phyloP scores from a whole-genome alignment of 2,888 invertebrate species.

The Leucophenga montana region DNA sequence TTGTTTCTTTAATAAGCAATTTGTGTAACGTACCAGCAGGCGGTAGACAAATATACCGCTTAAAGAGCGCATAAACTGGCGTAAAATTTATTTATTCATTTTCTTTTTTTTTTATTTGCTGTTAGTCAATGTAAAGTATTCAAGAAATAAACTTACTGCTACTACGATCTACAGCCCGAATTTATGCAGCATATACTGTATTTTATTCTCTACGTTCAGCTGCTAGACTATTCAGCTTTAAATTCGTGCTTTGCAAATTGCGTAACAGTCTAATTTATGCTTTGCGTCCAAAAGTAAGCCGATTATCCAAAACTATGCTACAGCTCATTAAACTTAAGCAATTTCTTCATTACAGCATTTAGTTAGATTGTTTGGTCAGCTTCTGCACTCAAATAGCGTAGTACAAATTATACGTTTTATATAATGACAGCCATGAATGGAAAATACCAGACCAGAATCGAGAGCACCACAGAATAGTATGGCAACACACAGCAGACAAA shows the following conservation, averaged over 20 bases:
- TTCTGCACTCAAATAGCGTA: neutral
- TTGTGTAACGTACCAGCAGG: no score
- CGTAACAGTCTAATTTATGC: constrained; percentile 8
- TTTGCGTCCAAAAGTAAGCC: neutral
- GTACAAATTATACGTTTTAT: constrained; percentile 11
- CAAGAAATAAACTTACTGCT: neutral
- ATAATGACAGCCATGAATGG: constrained; percentile 10
- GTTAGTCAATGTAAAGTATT: neutral
- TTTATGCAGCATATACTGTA: neutral
- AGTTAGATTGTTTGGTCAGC: neutral
- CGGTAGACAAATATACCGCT: neutral
- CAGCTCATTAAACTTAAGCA: constrained; percentile 2
- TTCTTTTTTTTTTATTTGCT: neutral
- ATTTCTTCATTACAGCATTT: neutral
- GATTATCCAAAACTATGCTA: neutral
- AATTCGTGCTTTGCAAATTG: constrained; percentile 3
- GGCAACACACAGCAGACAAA: neutral
- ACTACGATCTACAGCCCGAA: neutral
- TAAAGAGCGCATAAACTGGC: neutral
- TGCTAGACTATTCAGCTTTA: neutral
- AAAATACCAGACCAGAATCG: neutral
- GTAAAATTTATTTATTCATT: neutral
- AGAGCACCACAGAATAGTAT: neutral
- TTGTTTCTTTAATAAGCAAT: no score
- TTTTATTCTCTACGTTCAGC: neutral